Base-by-base conservation (phyloP, 1,140 invertebrate species). In the Drosophila lacertosa region DNA sequence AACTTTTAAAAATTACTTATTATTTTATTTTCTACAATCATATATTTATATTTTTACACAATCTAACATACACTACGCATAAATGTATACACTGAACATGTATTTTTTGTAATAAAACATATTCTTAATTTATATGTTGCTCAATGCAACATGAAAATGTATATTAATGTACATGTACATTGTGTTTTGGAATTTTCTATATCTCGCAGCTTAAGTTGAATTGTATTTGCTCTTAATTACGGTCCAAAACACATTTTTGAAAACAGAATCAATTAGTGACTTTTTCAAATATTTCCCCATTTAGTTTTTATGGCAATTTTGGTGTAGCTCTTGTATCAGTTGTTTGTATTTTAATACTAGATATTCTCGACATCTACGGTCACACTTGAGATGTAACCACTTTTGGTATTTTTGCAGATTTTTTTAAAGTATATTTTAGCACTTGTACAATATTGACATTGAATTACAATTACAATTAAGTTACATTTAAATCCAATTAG, bases 101-200 rank as follows among this genome's bases (percentile, higher is more conserved):
- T 80, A 86, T 84, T 84, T 84, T 84, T 84, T 84, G 60, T 77
- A 84, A 86, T 86, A 86, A 84, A 78, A 39, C 62, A 54, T 57
- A 67, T 62, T 51, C 35, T 53, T 72, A 62, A 70, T 74, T 60
- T 63, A 47, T 29, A 39, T 15, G 66, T 69, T 57, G 53, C 63
- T 16, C 16, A 51, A 35, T 18, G 64, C 64, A 60, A 50, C 60
- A 16, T n/a, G 11, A 42, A 51, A 54, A 55, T 48, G n/a, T 20
- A 64, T 33, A 20, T 47, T 26, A 39, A 33, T 42, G 39, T 16
- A n/a, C n/a, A n/a, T n/a, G n/a, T n/a, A n/a, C n/a, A n/a, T n/a
- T n/a, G n/a, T n/a, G n/a, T n/a, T n/a, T n/a, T n/a, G n/a, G n/a
- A n/a, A n/a, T n/a, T n/a, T n/a, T n/a, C n/a, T n/a, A n/a, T n/a